These are phyloP conservation scores for Somateria mollissima DNA, from an alignment of 2,797 vertebrate species.

Conservation along the genomic window DNA sequence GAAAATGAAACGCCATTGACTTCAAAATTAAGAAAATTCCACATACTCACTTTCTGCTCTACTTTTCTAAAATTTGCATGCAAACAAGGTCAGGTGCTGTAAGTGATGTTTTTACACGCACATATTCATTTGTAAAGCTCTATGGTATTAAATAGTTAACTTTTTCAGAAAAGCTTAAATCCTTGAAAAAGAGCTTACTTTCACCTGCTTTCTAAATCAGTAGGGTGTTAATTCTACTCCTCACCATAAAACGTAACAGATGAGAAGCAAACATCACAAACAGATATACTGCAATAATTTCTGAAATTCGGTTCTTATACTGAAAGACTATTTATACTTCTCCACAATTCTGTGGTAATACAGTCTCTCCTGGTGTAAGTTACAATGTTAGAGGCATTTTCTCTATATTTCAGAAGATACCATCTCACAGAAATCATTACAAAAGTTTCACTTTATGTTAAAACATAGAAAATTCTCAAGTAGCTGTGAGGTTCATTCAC, in stretches of 20 bases:
- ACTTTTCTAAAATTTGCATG: background rate
- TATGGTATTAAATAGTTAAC: background rate
- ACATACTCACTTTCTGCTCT: background rate
- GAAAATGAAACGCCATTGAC: background rate
- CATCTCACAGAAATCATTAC: background rate
- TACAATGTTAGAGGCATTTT: background rate
- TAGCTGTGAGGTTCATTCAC: background rate
- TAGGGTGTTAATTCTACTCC: background rate
- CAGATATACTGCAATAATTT: background rate
- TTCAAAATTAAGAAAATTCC: background rate
- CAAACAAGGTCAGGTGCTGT: background rate
- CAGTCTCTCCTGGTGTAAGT: background rate
- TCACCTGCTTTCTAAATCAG: background rate
- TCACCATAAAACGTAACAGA: background rate
- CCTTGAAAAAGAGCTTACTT: background rate
- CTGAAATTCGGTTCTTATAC: background rate
- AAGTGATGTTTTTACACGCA: background rate
- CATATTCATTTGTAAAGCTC: background rate
- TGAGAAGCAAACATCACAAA: background rate
- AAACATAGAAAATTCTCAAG: background rate
- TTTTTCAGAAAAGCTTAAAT: rapidly evolving
- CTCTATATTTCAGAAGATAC: background rate
- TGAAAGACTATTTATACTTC: background rate
- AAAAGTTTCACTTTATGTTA: background rate
- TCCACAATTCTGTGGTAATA: background rate